Evolutionary conservation across 2,888 invertebrate genomes (phyloP).

Genomic region (Halictus ligatus): DNA sequence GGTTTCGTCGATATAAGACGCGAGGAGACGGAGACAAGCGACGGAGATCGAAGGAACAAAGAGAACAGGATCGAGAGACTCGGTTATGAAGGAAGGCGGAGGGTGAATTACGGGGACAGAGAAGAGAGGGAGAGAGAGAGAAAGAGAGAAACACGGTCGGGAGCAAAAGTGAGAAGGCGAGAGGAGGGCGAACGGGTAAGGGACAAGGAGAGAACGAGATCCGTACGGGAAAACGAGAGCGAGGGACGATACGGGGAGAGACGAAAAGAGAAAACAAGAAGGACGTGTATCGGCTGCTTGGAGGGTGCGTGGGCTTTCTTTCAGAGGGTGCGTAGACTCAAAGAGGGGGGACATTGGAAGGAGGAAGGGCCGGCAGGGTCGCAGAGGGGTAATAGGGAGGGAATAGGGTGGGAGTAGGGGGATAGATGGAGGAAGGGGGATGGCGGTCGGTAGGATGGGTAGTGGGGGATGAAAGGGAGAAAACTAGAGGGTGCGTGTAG

Average conservation of each 20-base stretch:
- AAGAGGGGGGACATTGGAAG: slow-evolving; percentile 67
- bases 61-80: slow-evolving; percentile 39
- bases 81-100: slow-evolving; percentile 53
- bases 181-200: slow-evolving; percentile 20
- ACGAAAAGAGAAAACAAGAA: slow-evolving; percentile 47
- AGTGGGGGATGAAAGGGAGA: slow-evolving; percentile 80
- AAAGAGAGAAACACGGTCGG: slow-evolving; percentile 19
- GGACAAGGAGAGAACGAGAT: not conserved
- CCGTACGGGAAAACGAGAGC: slow-evolving; percentile 14
- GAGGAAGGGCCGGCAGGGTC: slow-evolving; percentile 72
- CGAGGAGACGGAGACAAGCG: slow-evolving; percentile 49
- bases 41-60: slow-evolving; percentile 38
- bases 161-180: slow-evolving; percentile 35
- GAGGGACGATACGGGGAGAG: slow-evolving; percentile 20
- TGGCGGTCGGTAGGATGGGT: slow-evolving; percentile 71
- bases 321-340: slow-evolving; percentile 78
- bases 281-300: slow-evolving; percentile 67
- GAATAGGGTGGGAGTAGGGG: slow-evolving; percentile 45
- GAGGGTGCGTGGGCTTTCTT: slow-evolving; percentile 80
- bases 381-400: slow-evolving; percentile 54
- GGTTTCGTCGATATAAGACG: slow-evolving; percentile 75
- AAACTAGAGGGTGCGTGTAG: slow-evolving; percentile 83
- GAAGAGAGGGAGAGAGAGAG: slow-evolving; percentile 23
- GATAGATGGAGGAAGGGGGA: slow-evolving; percentile 59
- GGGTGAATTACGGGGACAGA: slow-evolving; percentile 57